These are phyloP conservation scores for Bombus picipes DNA, from an alignment of 1,140 invertebrate species.

Conservation along the genomic window DNA sequence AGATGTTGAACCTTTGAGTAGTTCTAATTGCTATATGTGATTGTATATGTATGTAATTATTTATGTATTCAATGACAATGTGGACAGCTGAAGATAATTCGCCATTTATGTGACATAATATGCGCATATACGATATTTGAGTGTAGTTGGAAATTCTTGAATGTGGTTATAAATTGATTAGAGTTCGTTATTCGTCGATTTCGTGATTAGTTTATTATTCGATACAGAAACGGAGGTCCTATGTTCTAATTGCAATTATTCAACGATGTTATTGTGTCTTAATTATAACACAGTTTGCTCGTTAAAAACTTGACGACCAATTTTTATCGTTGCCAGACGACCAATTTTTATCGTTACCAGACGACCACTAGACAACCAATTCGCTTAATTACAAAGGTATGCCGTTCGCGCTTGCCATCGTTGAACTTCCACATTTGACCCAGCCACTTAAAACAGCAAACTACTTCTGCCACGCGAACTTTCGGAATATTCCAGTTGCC, in stretches of 20 bases:
- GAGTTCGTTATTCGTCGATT: neutral
- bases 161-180: too few relatives aligned
- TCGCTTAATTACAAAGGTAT: conserved; percentile 29
- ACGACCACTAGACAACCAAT: conserved; percentile 11
- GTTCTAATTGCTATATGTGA: too few relatives aligned
- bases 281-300: neutral
- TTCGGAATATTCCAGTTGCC: conserved; percentile 8
- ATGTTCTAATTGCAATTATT: neutral
- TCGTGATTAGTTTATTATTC: neutral
- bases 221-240: neutral
- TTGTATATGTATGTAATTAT: too few relatives aligned
- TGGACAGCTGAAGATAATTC: too few relatives aligned
- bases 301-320: neutral
- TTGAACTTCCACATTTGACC: conserved; percentile 23
- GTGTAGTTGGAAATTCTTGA: too few relatives aligned
- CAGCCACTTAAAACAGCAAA: conserved; percentile 13
- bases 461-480: conserved; percentile 19
- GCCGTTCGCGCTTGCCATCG: conserved; percentile 7
- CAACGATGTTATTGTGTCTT: neutral
- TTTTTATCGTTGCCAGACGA: neutral
- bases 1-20: too few relatives aligned
- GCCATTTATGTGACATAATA: too few relatives aligned
- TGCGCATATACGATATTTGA: too few relatives aligned
- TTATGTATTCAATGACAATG: too few relatives aligned
- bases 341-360: conserved; percentile 4